Evolutionary conservation across 1,140 invertebrate species (phyloP).

Genomic region (Ceratina australensis): DNA sequence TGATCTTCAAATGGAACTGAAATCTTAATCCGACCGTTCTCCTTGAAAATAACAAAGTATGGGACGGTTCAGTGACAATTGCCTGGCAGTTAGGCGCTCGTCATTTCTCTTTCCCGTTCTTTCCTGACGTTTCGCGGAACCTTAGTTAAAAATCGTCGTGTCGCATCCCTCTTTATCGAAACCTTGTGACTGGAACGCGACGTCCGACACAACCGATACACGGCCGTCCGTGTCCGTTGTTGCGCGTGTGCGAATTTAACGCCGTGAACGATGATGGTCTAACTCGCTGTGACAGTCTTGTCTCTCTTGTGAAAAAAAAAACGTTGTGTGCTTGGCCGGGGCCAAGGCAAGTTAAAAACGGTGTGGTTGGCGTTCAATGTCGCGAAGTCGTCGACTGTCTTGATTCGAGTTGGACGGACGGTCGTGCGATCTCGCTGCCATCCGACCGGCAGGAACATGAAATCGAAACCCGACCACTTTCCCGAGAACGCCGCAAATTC

Average conservation of each 20-base stretch:
- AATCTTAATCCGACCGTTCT: too few species aligned
- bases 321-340: neutral
- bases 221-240: neutral
- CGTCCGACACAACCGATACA: neutral
- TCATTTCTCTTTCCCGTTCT: constrained; percentile 4
- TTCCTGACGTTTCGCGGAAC: constrained; percentile 17
- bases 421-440: constrained; percentile 38
- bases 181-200: neutral
- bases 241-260: neutral
- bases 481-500: constrained; percentile 36
- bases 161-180: neutral
- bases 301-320: neutral
- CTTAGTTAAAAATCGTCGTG: constrained; percentile 19
- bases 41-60: neutral
- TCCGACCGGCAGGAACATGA: constrained; percentile 53
- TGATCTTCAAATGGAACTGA: too few species aligned
- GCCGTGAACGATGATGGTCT: constrained; percentile 18
- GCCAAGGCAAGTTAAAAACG: neutral
- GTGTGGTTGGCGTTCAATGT: constrained; percentile 13
- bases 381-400: constrained; percentile 58
- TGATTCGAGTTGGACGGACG: constrained; percentile 29
- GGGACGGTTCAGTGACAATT: constrained; percentile 7
- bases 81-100: neutral
- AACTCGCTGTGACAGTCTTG: neutral
- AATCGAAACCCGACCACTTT: constrained; percentile 46